Conservation (phyloP, 2,888 invertebrate genomes). For the Pollenia angustigena region DNA sequence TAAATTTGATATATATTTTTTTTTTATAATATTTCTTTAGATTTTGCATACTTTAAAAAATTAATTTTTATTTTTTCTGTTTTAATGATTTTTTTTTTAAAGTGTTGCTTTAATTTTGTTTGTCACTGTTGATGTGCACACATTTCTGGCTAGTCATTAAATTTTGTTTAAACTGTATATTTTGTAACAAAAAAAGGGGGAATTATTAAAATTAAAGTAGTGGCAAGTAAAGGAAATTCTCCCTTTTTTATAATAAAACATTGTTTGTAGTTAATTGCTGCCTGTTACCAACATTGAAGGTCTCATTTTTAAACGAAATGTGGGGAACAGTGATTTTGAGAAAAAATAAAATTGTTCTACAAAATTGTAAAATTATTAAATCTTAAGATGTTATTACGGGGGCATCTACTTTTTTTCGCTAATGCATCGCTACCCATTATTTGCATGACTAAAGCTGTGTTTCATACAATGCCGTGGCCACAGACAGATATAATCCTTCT, state of each 20-base stretch:
- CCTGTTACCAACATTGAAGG: conserved; percentile 63
- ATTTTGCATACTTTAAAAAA: background rate
- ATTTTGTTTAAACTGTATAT: conserved; percentile 66
- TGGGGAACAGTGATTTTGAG: conserved; percentile 46
- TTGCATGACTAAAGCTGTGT: too few species aligned
- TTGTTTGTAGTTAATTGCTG: conserved; percentile 70
- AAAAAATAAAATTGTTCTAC: background rate
- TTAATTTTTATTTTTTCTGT: background rate
- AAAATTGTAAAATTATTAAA: background rate
- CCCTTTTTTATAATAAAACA: conserved; percentile 50
- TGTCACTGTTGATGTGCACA: conserved; percentile 4
- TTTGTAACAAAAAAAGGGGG: conserved; percentile 55
- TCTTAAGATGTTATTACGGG: background rate
- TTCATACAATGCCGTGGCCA: too few species aligned
- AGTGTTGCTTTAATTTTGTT: conserved; percentile 18
- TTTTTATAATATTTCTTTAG: background rate
- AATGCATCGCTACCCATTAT: too few species aligned
- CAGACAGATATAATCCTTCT: too few species aligned
- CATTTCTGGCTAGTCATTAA: conserved; percentile 60
- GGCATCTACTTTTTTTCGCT: background rate
- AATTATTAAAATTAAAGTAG: conserved; percentile 40
- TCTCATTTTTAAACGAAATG: conserved; percentile 39
- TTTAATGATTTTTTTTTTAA: background rate
- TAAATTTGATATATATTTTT: background rate
- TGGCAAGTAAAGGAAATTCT: conserved; percentile 49